Percentiles rank a stretch among this genome's conserved stretches.
Evolutionary conservation across 2,113 vertebrate genomes (phyloP).

Genomic region (Oreochromis niloticus): DNA sequence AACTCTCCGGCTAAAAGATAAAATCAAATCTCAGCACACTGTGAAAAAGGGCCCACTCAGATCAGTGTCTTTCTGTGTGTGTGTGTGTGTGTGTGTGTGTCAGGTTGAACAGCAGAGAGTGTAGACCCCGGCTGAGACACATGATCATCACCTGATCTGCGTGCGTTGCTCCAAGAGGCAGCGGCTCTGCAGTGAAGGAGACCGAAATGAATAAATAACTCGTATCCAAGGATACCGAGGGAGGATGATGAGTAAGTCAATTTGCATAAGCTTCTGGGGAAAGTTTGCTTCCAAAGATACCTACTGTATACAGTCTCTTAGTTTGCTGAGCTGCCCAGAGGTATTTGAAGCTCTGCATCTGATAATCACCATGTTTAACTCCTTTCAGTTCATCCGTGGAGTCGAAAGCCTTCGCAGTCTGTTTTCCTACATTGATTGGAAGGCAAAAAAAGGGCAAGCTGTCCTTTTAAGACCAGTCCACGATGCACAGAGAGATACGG

Average conservation of each 20-base stretch:
- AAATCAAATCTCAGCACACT: conserved; percentile 24
- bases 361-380: neutral
- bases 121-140: neutral
- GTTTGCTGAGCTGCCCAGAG: neutral
- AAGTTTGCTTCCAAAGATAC: conserved; percentile 33
- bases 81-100: neutral
- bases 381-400: neutral
- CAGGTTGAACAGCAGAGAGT: neutral
- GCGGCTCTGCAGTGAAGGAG: neutral
- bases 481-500: neutral
- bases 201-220: conserved; percentile 32
- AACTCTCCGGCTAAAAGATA: neutral
- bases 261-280: conserved; percentile 42
- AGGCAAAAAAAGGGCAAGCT: neutral
- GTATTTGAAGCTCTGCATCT: neutral
- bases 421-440: neutral
- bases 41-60: conserved; percentile 13
- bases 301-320: neutral
- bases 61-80: neutral
- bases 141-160: conserved; percentile 25
- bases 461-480: neutral
- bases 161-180: neutral
- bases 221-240: conserved; percentile 42
- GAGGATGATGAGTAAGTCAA: conserved; percentile 36
- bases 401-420: neutral